Conservation (phyloP, 1,140 invertebrate genomes). For the Cyphomyrmex costatus region DNA sequence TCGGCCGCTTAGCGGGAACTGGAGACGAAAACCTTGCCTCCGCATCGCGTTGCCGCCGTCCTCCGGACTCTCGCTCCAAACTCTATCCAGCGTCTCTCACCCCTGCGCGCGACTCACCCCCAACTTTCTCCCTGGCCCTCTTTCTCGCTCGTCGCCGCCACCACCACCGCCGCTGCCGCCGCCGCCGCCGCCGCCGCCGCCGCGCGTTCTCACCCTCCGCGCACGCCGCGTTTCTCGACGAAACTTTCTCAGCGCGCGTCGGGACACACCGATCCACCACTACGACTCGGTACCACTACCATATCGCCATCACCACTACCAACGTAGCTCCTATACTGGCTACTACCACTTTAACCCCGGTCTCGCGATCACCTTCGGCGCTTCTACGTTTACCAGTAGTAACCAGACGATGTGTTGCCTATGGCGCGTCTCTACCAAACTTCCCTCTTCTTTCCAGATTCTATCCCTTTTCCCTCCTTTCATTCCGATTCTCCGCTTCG, state of each 20-base stretch:
- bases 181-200: not conserved
- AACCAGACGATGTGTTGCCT: constrained; percentile 63
- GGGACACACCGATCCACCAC: constrained; percentile 74
- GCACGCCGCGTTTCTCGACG: constrained; percentile 73
- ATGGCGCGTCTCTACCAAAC: constrained; percentile 58
- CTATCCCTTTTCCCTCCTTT: constrained; percentile 66
- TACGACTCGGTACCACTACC: constrained; percentile 65
- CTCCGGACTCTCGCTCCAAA: constrained; percentile 76
- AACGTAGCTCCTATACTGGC: constrained; percentile 34
- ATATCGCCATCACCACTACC: constrained; percentile 13
- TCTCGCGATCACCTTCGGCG: constrained; percentile 64
- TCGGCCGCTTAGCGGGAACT: constrained; percentile 86
- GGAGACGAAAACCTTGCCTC: constrained; percentile 80
- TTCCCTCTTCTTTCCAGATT: constrained; percentile 70
- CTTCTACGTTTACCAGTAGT: constrained; percentile 67
- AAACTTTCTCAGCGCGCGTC: constrained; percentile 83
- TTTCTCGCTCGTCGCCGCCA: constrained; percentile 61
- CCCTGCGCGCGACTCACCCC: constrained; percentile 52
- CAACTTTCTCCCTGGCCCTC: constrained; percentile 69
- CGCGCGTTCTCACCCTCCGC: constrained; percentile 72
- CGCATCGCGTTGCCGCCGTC: constrained; percentile 76
- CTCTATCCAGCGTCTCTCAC: constrained; percentile 67
- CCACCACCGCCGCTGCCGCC: not conserved
- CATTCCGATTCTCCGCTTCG: constrained; percentile 67
- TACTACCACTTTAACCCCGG: constrained; percentile 53